Conservation (phyloP, 2,113 vertebrate species). For the Oreotrochilus melanogaster region DNA sequence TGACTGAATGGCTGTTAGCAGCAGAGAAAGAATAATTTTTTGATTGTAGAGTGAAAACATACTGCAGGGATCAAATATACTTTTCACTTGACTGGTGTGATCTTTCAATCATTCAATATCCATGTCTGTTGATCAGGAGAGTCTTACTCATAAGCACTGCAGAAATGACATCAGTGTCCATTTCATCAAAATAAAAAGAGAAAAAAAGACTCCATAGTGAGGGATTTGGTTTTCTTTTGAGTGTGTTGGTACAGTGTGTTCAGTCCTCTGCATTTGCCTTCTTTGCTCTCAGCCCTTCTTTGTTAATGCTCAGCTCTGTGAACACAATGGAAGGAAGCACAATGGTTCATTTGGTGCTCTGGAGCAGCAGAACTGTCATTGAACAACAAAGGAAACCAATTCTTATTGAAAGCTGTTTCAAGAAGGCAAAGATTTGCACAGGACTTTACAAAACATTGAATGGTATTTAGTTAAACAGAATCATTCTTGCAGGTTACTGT, state of each 20-base stretch:
- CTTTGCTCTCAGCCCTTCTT: neutral
- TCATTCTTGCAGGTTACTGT: neutral
- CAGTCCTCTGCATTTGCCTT: neutral
- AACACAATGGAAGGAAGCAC: neutral
- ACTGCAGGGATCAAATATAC: neutral
- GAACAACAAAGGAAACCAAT: neutral
- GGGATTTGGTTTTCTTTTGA: neutral
- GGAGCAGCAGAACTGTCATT: neutral
- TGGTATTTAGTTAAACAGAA: neutral
- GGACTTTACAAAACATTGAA: neutral
- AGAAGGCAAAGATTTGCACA: neutral
- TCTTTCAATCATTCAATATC: neutral
- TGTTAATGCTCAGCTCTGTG: neutral
- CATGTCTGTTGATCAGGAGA: neutral
- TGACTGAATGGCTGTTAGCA: neutral
- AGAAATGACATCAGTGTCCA: neutral
- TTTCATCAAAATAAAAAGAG: neutral
- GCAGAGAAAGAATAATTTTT: neutral
- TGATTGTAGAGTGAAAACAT: neutral
- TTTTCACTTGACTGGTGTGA: neutral
- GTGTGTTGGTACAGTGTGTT: neutral
- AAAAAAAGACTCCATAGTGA: neutral
- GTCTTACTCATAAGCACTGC: neutral
- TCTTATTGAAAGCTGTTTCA: neutral
- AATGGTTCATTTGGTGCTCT: neutral